A percentile compares a stretch with the other conserved stretches of the same genome.
These are phyloP conservation scores for Corythucha ciliata DNA, from an alignment of 2,888 invertebrate genomes.

Conservation along the genomic window DNA sequence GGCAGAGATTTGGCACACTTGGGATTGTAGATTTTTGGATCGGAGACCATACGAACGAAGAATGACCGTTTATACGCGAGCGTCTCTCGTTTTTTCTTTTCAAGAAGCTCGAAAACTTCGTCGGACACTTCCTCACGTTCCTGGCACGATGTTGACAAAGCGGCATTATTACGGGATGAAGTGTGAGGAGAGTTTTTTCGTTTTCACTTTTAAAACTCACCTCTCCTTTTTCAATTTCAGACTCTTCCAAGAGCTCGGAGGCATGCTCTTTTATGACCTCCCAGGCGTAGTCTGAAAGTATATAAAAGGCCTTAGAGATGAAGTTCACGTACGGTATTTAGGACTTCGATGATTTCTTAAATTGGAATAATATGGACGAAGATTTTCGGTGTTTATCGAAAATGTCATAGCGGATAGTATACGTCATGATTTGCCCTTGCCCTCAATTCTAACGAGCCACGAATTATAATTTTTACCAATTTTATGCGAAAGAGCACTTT, in stretches of 20 bases:
- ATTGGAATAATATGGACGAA: too few species aligned
- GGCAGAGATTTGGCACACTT: constrained; percentile 71
- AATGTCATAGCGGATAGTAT: too few species aligned
- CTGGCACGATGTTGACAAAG: neutral
- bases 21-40: constrained; percentile 92
- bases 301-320: too few species aligned
- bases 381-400: too few species aligned
- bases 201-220: constrained; percentile 41
- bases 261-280: constrained; percentile 71
- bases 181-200: neutral
- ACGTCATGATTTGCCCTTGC: too few species aligned
- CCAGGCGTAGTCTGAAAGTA: constrained; percentile 66
- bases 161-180: neutral
- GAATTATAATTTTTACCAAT: too few species aligned
- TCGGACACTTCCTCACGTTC: constrained; percentile 51
- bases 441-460: too few species aligned
- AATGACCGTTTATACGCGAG: constrained; percentile 87
- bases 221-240: constrained; percentile 46
- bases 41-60: constrained; percentile 95
- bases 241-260: constrained; percentile 64
- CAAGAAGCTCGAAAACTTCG: constrained; percentile 62
- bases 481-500: too few species aligned
- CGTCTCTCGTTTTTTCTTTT: constrained; percentile 65
- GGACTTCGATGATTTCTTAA: neutral
- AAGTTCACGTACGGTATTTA: too few species aligned